Evolutionary conservation across 1,140 invertebrate genomes (phyloP).

Genomic region (Heterodera schachtii): DNA sequence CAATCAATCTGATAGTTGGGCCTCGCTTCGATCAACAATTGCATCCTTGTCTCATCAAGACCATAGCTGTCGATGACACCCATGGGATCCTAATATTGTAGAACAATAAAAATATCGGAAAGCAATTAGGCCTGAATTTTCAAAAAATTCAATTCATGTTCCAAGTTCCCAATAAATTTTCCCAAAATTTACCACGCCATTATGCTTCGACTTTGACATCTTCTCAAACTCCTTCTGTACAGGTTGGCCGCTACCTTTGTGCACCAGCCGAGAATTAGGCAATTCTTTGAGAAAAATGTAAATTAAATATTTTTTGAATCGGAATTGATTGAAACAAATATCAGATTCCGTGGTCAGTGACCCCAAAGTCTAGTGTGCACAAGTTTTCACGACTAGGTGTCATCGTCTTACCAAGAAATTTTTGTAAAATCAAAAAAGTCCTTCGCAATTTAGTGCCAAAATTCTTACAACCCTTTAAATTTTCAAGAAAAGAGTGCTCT

Average conservation of each 20-base stretch:
- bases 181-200: conserved; percentile 74
- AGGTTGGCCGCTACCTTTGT: conserved; percentile 40
- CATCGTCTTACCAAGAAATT: too few species aligned
- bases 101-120: background rate
- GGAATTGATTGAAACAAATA: too few species aligned
- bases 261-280: conserved; percentile 4
- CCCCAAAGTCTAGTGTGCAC: too few species aligned
- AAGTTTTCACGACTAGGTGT: too few species aligned
- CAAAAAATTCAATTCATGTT: too few species aligned
- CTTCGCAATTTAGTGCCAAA: too few species aligned
- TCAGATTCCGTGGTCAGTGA: too few species aligned
- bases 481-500: too few species aligned
- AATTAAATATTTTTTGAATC: conserved; percentile 2
- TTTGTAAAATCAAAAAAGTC: too few species aligned
- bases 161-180: background rate
- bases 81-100: conserved; percentile 77
- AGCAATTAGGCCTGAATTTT: too few species aligned
- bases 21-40: conserved; percentile 51
- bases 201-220: conserved; percentile 98
- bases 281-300: background rate
- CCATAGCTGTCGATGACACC: conserved; percentile 52
- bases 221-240: conserved; percentile 75
- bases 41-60: conserved; percentile 56
- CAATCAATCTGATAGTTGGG: conserved; percentile 56
- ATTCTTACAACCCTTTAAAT: too few species aligned